Evolutionary conservation across 2,113 vertebrate species (phyloP), one percentile per base, ranked within the genome.

Genomic region (Elachura formosa): DNA sequence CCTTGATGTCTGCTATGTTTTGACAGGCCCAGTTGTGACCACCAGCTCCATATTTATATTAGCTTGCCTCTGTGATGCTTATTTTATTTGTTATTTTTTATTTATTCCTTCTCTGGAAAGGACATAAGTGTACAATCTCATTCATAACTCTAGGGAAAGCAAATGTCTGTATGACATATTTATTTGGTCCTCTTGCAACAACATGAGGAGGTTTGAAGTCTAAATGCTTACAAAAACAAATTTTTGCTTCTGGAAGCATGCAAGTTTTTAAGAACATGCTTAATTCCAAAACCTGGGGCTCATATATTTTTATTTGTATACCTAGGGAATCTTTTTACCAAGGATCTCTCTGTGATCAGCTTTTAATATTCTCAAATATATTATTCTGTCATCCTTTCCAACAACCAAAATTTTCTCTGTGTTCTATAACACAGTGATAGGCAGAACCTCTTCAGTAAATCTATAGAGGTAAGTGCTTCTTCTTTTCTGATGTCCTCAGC

Each of bases 361-460:
- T 88, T 83, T 91, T 84, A 41, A 38, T 67, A 56, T 34, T 80
- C 40, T 75, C 36, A 75, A 17, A 77, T 45, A 55, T 10, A 73
- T 48, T 45, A 46, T 62, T 78, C 28, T 24, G 22, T 41, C 28
- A 80, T 90, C 29, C 18, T 91, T 20, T 46, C 48, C 22, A 41
- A 55, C 33, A 54, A 61, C 40, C 17, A 64, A 26, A 45, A 28
- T 49, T 72, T 76, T 66, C 21, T 79, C 25, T 45, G 14, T 26
- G 5, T 18, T 64, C 11, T 46, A 26, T 1, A 1, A 41, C 14
- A 52, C 0, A 58, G 4, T 2, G 3, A 82, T 45, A 62, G 9
- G 10, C 29, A 80, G 88, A 86, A 77, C 14, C 29, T 46, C 43
- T 79, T 68, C 33, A 77, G 26, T 46, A 66, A 52, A 72, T 62